Evolutionary conservation across 1,140 invertebrate species (phyloP), one percentile per base, ranked within the genome.

Genomic region (Drosophila kikkawai): DNA sequence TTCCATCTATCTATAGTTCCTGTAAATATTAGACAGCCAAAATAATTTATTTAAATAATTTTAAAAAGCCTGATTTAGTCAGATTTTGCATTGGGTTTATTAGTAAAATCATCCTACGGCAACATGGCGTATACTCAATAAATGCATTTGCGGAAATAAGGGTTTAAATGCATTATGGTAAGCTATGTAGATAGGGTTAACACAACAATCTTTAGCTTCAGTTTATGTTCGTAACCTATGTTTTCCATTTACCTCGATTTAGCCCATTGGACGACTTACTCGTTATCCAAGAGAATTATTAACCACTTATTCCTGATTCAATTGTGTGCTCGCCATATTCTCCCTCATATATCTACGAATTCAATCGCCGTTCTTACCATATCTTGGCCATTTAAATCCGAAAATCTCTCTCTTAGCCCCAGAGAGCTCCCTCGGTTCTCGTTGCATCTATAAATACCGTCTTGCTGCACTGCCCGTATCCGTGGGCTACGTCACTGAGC

Each of bases 371-470:
- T 13, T 15, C 13, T 15, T 37, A 15, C 68, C 67, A 50, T 73
- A 37, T 17, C 15, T 73, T 50, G 41, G 22, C 36, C 53, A 58
- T 37, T 36, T 42, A 60, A 60, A 73, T 73, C 55, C 55, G 3
- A 58, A 51, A 71, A 73, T 73, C 53, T 50, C 67, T 66, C 41
- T 34, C 32, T 42, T 60, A 29, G 53, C 53, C 53, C n/a, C 19
- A 15, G n/a, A 29, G 36, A 73, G 48, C 37, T 29, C 0, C 15
- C 51, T 42, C 22, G 13, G 19, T 29, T 73, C 53, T 32, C 53
- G 11, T 22, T 73, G 70, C 68, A 74, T 74, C 68, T 74, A 74
- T 73, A 73, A 74, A 74, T 74, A 74, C 45, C 29, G 29, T n/a
- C 67, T 26, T 60, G 67, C 41, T 73, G 70, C 70, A 37, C n/a